A percentile compares a stretch with the other conserved stretches of the same genome.
These are phyloP conservation scores for Himalopsyche japonica DNA, from an alignment of 2,888 invertebrate genomes.

Conservation along the genomic window DNA sequence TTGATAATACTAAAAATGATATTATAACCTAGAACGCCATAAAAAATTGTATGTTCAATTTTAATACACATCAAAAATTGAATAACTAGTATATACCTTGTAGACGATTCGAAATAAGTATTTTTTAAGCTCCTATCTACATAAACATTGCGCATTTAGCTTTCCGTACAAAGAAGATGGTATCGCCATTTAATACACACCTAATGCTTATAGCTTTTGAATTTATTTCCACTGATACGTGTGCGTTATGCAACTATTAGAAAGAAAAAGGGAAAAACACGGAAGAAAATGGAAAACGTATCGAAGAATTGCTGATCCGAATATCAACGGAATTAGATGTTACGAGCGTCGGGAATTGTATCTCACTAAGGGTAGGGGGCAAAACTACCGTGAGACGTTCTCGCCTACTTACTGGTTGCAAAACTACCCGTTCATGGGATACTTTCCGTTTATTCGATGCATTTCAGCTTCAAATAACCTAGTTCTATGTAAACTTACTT, in stretches of 20 bases:
- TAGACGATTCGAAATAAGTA: too few species aligned
- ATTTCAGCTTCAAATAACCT: neutral
- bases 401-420: neutral
- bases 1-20: too few species aligned
- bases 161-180: neutral
- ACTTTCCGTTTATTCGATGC: neutral
- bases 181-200: neutral
- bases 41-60: too few species aligned
- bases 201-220: slow-evolving; percentile 14
- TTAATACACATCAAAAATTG: too few species aligned
- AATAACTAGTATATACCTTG: too few species aligned
- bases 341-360: slow-evolving; percentile 61
- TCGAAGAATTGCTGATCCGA: slow-evolving; percentile 61
- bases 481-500: neutral
- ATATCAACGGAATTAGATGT: slow-evolving; percentile 62
- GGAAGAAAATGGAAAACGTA: slow-evolving; percentile 40
- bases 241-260: slow-evolving; percentile 38
- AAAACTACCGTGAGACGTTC: neutral
- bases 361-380: slow-evolving; percentile 20
- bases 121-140: too few species aligned
- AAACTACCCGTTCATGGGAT: neutral
- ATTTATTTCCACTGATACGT: slow-evolving; percentile 30
- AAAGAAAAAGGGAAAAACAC: slow-evolving; percentile 25
- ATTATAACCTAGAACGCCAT: too few species aligned
- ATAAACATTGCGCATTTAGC: neutral